These are phyloP conservation scores for Forbesichthys papilliferus DNA, from an alignment of 2,113 vertebrate species.

Conservation along the genomic window DNA sequence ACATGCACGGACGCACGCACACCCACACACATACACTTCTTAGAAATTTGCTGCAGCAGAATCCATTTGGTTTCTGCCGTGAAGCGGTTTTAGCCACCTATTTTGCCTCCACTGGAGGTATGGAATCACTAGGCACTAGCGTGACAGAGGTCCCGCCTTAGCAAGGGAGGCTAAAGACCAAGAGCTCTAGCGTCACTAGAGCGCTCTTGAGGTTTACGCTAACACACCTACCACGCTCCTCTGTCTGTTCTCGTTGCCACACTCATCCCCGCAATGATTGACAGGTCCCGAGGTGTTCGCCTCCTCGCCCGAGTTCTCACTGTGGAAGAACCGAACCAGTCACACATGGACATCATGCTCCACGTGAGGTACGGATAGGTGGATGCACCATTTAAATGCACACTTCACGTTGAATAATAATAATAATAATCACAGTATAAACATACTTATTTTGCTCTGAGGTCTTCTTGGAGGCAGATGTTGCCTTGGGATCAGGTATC, in stretches of 20 bases:
- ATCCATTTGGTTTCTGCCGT: neutral
- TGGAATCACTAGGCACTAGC: too few species aligned
- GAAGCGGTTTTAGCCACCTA: too few species aligned
- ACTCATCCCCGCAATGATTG: constrained; percentile 68
- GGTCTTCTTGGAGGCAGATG: constrained; percentile 62
- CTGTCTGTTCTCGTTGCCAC: constrained; percentile 78
- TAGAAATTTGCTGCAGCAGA: too few species aligned
- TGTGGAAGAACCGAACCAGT: constrained; percentile 17
- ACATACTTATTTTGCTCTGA: constrained; percentile 74
- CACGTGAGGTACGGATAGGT: neutral
- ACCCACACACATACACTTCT: too few species aligned
- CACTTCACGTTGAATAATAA: neutral
- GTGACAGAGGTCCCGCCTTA: too few species aligned
- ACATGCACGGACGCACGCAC: too few species aligned
- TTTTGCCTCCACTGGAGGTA: too few species aligned
- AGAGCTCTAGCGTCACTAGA: too few species aligned
- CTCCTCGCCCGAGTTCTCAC: constrained; percentile 69
- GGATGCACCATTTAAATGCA: neutral
- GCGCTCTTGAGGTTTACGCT: too few species aligned
- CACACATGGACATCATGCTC: constrained; percentile 10
- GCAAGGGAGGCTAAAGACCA: too few species aligned
- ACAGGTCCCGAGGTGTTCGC: constrained; percentile 67
- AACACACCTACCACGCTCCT: constrained; percentile 73
- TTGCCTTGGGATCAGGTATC: constrained; percentile 81
- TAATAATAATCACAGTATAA: too few species aligned